Conservation (phyloP, 2,113 vertebrate genomes). For the Potamarius usumacintae region DNA sequence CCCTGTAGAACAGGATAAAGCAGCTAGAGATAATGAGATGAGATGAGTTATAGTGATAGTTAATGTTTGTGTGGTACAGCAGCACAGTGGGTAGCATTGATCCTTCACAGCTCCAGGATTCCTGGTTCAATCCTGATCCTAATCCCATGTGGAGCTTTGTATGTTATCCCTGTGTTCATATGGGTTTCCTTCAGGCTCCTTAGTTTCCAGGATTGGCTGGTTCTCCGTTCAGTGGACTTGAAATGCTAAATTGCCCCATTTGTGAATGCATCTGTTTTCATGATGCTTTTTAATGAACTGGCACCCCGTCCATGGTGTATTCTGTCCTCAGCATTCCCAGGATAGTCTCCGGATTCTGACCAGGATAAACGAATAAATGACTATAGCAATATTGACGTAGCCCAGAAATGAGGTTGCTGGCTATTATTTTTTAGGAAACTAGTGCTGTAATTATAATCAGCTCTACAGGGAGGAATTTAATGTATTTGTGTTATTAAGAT, state of each 20-base stretch:
- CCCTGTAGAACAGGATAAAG: too few species aligned
- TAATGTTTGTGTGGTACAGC: neutral
- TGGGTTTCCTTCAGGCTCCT: neutral
- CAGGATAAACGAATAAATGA: conserved; percentile 9
- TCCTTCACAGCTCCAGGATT: neutral
- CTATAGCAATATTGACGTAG: neutral
- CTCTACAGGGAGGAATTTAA: conserved; percentile 1
- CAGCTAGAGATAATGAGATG: too few species aligned
- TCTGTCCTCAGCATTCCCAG: too few species aligned
- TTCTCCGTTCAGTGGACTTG: neutral
- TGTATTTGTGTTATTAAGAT: conserved; percentile 4
- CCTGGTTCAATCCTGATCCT: neutral
- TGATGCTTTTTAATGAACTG: neutral
- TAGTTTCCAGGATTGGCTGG: neutral
- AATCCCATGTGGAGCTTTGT: neutral
- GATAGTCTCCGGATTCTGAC: neutral
- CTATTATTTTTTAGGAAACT: neutral
- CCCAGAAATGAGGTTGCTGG: neutral
- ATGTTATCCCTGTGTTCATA: neutral
- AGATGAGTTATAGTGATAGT: neutral
- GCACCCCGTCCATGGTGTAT: neutral
- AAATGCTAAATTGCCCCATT: neutral
- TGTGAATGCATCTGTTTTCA: neutral
- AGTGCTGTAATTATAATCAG: conserved; percentile 15
- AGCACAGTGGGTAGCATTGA: too few species aligned